phyloP scores from a whole-genome alignment of 2,888 invertebrate species.

The Nymphalis polychloros region DNA sequence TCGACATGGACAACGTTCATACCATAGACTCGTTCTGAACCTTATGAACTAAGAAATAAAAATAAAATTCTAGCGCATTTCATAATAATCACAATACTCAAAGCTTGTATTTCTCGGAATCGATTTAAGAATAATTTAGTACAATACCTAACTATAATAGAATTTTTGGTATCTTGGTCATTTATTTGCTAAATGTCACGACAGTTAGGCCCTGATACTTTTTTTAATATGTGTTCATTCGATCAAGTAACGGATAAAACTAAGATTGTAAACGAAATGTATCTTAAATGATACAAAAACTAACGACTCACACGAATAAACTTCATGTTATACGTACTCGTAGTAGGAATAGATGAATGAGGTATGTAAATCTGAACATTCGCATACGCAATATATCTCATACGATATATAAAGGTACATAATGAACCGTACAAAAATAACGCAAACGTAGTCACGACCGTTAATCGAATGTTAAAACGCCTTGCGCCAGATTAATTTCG shows the following conservation, averaged over 20 bases:
- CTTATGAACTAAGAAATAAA: slow-evolving; percentile 40
- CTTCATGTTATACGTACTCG: slow-evolving; percentile 56
- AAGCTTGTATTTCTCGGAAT: slow-evolving; percentile 46
- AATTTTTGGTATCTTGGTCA: slow-evolving; percentile 71
- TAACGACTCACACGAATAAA: slow-evolving; percentile 55
- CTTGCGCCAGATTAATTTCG: slow-evolving; percentile 60
- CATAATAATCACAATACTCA: slow-evolving; percentile 50
- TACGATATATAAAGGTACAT: slow-evolving; percentile 28
- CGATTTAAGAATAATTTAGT: slow-evolving; percentile 53
- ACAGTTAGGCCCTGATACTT: slow-evolving; percentile 64
- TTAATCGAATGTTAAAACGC: slow-evolving; percentile 53
- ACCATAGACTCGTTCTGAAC: slow-evolving; percentile 21
- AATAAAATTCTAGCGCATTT: slow-evolving; percentile 45
- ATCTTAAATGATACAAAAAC: slow-evolving; percentile 62
- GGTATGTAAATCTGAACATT: slow-evolving; percentile 58
- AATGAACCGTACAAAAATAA: slow-evolving; percentile 32
- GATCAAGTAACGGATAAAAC: slow-evolving; percentile 41
- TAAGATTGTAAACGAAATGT: slow-evolving; percentile 40
- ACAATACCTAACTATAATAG: slow-evolving; percentile 56
- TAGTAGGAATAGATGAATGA: slow-evolving; percentile 68
- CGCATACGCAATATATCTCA: slow-evolving; percentile 39
- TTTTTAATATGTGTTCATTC: slow-evolving; percentile 40
- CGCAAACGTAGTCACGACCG: slow-evolving; percentile 47
- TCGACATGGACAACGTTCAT: slow-evolving; percentile 29
- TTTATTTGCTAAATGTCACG: slow-evolving; percentile 56